These are phyloP conservation scores for Athalia rosae DNA, from an alignment of 2,888 invertebrate species.

Conservation along the genomic window DNA sequence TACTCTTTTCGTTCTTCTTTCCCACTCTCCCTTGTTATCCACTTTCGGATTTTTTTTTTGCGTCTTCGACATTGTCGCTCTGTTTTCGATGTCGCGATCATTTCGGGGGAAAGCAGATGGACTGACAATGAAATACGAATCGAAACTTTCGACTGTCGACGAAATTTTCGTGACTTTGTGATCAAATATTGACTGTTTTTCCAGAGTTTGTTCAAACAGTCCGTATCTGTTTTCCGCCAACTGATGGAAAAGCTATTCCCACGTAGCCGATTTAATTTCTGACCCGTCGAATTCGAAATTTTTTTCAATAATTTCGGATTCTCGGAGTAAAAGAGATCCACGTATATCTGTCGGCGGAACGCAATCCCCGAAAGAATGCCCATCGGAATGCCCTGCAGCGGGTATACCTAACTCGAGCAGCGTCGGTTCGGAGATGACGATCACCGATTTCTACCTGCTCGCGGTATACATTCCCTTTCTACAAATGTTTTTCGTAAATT, in stretches of 20 bases:
- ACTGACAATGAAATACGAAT: too few species aligned
- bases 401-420: too few species aligned
- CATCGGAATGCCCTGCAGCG: too few species aligned
- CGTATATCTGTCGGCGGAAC: too few species aligned
- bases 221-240: too few species aligned
- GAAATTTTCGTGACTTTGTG: constrained; percentile 7
- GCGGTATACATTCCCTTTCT: not conserved
- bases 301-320: too few species aligned
- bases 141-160: not conserved
- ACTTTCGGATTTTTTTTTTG: not conserved
- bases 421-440: not conserved
- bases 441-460: constrained; percentile 21
- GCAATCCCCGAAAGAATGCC: too few species aligned
- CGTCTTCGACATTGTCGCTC: not conserved
- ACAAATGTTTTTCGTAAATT: not conserved
- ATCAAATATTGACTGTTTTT: constrained; percentile 24
- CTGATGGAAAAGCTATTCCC: too few species aligned
- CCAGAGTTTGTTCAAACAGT: constrained; percentile 8
- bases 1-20: constrained; percentile 11
- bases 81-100: not conserved
- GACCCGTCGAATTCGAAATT: too few species aligned
- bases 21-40: not conserved
- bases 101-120: not conserved
- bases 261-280: too few species aligned
- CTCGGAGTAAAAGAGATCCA: too few species aligned